phyloP scores from a whole-genome alignment of 2,888 invertebrate genomes.

The Taenaris catops region DNA sequence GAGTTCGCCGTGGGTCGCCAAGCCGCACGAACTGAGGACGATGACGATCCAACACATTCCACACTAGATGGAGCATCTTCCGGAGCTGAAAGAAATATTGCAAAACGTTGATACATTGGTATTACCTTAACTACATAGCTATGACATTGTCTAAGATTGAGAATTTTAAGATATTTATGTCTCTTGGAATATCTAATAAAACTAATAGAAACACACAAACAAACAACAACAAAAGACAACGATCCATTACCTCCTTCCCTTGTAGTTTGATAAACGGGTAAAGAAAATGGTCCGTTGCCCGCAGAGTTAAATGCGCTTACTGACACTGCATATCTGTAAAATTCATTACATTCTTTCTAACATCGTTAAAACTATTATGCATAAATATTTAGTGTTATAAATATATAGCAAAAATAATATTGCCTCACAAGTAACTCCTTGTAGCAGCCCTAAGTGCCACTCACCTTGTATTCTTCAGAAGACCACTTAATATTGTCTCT shows the following conservation, averaged over 20 bases:
- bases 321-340: slow-evolving; percentile 89
- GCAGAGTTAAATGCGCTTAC: slow-evolving; percentile 92
- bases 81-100: slow-evolving; percentile 87
- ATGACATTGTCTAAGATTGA: no score
- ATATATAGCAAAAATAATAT: background rate
- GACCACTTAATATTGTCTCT: slow-evolving; percentile 62
- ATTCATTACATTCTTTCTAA: no score
- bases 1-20: slow-evolving; percentile 83
- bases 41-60: slow-evolving; percentile 86
- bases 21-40: slow-evolving; percentile 87
- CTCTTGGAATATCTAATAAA: no score
- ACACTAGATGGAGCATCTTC: slow-evolving; percentile 87
- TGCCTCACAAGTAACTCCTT: background rate
- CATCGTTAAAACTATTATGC: background rate
- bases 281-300: slow-evolving; percentile 90
- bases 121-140: no score
- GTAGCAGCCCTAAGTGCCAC: background rate
- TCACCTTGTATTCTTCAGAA: slow-evolving; percentile 76
- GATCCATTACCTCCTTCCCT: slow-evolving; percentile 86
- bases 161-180: no score
- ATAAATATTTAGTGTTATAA: background rate
- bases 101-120: no score
- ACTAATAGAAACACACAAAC: no score
- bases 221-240: no score
- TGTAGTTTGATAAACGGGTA: slow-evolving; percentile 88